Evolutionary conservation across 2,888 invertebrate genomes (phyloP), one percentile per base, ranked within the genome.

Genomic region (Falcaria lacertinaria): DNA sequence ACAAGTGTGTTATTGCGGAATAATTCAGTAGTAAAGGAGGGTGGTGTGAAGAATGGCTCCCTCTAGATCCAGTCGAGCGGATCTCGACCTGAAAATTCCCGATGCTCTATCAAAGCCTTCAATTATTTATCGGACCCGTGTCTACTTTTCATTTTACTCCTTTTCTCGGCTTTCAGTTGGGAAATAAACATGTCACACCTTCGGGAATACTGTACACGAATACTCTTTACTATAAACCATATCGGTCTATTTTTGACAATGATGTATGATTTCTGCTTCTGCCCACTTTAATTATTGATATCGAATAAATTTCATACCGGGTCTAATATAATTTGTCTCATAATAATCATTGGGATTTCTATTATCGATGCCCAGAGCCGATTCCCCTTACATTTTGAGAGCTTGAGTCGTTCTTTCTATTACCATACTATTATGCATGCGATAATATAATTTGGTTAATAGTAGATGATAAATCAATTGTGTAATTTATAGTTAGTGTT

Each of bases 91-190:
- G 81, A 71, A 76, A 25, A 83, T 77, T 81, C 80, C 83, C 87
- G 80, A 73, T 73, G 78, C 84, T 86, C 80, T 82, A 85, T 87
- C 84, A 82, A 80, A 84, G 73, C 85, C 86, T 86, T 89, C 87
- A 86, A 88, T 89, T 88, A 89, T 89, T 88, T 89, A 89, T 88
- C 83, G 87, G 84, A 86, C 87, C 88, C 86, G 67, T 86, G 87
- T 88, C 87, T 88, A 82, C 88, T 84, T 88, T 88, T 85, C 86
- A 84, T 87, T 87, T 87, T 77, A 88, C 86, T 85, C 85, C 84
- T 83, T 87, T 83, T 69, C 58, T 70, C 56, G 67, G 69, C 82
- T 83, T 81, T 83, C 80, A 79, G 70, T 54, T 63, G 61, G 69
- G 61, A 72, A 81, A 79, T 81, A 85, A 81, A 86, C 79, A 76